These are phyloP conservation scores for Argyresthia albistria DNA, from an alignment of 2,888 invertebrate species.

Conservation along the genomic window DNA sequence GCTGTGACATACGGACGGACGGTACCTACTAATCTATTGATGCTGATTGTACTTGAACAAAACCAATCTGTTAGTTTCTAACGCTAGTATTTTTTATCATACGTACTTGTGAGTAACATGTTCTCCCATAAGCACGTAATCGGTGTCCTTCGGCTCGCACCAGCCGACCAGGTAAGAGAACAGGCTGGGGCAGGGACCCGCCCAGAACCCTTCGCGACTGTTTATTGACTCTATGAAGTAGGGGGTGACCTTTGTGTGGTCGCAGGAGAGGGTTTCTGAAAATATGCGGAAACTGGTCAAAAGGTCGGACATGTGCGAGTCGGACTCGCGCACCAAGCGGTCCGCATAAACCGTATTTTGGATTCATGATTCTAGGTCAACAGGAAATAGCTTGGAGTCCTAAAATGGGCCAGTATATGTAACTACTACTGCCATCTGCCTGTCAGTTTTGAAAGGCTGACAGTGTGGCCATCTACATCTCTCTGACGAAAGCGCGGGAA, in stretches of 20 bases:
- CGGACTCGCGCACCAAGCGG: too few relatives aligned
- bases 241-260: slow-evolving; percentile 92
- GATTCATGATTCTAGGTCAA: background rate
- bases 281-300: slow-evolving; percentile 10
- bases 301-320: background rate
- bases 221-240: slow-evolving; percentile 92
- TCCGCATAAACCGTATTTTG: background rate
- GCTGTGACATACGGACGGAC: too few relatives aligned
- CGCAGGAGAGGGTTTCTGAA: slow-evolving; percentile 88
- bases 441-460: too few relatives aligned
- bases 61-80: too few relatives aligned
- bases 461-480: too few relatives aligned
- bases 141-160: slow-evolving; percentile 84
- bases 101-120: slow-evolving; percentile 83
- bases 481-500: too few relatives aligned
- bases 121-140: slow-evolving; percentile 90
- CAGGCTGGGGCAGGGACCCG: slow-evolving; percentile 86
- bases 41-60: too few relatives aligned
- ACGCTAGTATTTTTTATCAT: too few relatives aligned
- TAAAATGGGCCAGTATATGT: too few relatives aligned
- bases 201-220: slow-evolving; percentile 85
- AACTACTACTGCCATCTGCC: too few relatives aligned
- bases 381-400: too few relatives aligned
- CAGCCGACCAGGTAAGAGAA: slow-evolving; percentile 88
- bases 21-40: too few relatives aligned